phyloP scores from a whole-genome alignment of 2,113 vertebrate species.

The Sturnus vulgaris region DNA sequence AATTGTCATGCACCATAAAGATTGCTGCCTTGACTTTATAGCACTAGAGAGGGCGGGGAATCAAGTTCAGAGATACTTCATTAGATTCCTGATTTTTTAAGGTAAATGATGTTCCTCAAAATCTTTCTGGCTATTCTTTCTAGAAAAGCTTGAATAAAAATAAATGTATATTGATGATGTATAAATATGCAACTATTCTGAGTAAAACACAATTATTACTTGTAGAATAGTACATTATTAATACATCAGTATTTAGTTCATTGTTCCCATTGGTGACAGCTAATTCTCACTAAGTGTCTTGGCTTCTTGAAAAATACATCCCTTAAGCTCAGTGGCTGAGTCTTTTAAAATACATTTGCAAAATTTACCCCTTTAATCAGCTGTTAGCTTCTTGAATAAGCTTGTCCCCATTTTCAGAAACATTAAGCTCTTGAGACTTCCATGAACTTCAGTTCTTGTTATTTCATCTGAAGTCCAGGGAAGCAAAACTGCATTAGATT shows the following conservation, averaged over 20 bases:
- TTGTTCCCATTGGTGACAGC: background rate
- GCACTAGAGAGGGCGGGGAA: background rate
- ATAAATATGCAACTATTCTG: conserved; percentile 29
- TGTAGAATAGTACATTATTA: conserved; percentile 39
- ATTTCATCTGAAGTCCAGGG: background rate
- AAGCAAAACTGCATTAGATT: background rate
- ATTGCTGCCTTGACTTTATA: background rate
- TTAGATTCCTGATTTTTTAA: background rate
- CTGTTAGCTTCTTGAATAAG: background rate
- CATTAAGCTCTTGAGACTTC: background rate
- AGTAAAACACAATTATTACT: conserved; percentile 1
- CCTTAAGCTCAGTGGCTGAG: background rate
- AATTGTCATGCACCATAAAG: conserved; percentile 40
- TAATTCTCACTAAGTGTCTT: background rate
- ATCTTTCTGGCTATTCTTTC: background rate
- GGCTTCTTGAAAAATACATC: background rate
- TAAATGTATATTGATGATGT: background rate
- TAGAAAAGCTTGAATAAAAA: background rate
- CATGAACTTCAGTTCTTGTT: background rate
- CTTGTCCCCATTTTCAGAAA: background rate
- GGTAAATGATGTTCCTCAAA: background rate
- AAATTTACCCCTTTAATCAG: background rate
- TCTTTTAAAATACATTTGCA: background rate
- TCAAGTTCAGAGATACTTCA: background rate
- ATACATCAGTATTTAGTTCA: background rate